Evolutionary conservation across 2,797 vertebrate species (phyloP), one percentile per base, ranked within the genome.

Genomic region (Syncerus caffer): DNA sequence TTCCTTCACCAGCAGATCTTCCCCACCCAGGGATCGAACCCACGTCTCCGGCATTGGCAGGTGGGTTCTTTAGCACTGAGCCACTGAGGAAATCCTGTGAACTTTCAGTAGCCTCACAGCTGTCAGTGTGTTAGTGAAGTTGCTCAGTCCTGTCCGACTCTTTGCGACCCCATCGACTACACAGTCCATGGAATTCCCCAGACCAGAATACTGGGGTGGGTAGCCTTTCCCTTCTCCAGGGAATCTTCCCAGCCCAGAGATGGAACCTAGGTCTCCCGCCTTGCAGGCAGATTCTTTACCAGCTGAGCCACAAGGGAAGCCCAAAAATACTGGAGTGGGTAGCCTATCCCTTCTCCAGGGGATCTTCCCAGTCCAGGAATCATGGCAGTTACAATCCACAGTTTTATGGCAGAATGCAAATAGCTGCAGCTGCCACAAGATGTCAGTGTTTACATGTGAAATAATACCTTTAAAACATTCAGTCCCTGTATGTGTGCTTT

Each of bases 401-500:
- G 21, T 64, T 93, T 94, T 76, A n/a, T 82, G 71, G 31, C 14
- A 62, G 3, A 27, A 3, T 1, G 17, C 19, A 60, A 58, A 64
- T 51, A 64, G 15, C 85, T 64, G 5, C 13, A 78, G 11, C 5
- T 87, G 47, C 98, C 99, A 95, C 92, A 57, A 98, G 99, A 95
- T 98, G 99, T 98, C 98, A 98, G 67, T 97, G 67, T 67, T 90
- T 96, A 58, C 95, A 84, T 16, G 60, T 0, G 0, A 93, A 96
- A 96, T 78, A 88, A 58, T 29, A 60, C 13, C 38, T 94, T 38
- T 21, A 92, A 82, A 76, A 8, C 0, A 34, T 51, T 62, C n/a
- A 38, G 11, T 13, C 2, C 45, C 0, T 27, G 15, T 11, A 1
- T 76, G 3, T 42, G 16, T 89, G n/a, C 38, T 95, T 87, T 31